These are phyloP conservation scores for Porites lutea DNA, from an alignment of 64 coral and sea anemone species.

Conservation along the genomic window DNA sequence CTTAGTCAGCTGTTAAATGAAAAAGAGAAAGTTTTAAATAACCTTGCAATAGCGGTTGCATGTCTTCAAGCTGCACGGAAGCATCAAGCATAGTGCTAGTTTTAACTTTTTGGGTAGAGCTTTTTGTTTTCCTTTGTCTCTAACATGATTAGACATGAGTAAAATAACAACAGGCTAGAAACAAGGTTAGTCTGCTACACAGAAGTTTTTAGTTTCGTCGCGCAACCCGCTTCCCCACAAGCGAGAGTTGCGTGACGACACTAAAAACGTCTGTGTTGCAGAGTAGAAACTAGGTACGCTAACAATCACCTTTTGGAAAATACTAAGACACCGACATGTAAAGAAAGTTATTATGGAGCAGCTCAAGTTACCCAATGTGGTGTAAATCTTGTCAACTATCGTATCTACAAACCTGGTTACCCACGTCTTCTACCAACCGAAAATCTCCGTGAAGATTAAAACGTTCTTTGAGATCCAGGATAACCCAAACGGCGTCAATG, in stretches of 20 bases:
- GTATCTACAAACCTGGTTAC: background rate
- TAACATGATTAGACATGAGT: too few relatives aligned
- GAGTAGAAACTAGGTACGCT: background rate
- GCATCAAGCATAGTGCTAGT: too few relatives aligned
- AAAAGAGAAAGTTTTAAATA: background rate
- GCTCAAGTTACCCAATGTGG: too few relatives aligned
- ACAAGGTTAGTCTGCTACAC: too few relatives aligned
- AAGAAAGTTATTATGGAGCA: background rate
- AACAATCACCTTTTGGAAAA: background rate
- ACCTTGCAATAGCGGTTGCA: background rate
- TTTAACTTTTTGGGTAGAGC: too few relatives aligned
- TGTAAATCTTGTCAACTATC: background rate
- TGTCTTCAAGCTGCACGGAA: background rate
- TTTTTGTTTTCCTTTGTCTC: too few relatives aligned
- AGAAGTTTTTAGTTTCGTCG: too few relatives aligned
- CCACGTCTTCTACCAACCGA: background rate
- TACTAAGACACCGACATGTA: too few relatives aligned
- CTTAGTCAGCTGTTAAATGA: slow-evolving; percentile 2
- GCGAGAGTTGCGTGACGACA: too few relatives aligned
- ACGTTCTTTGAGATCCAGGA: slow-evolving; percentile 37
- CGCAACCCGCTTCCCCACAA: too few relatives aligned
- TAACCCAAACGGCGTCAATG: slow-evolving; percentile 16
- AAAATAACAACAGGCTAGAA: too few relatives aligned
- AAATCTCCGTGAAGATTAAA: slow-evolving; percentile 44
- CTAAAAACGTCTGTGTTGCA: too few relatives aligned